Percentiles rank a stretch among this genome's conserved stretches.
Conservation (phyloP, 2,797 vertebrate species). For the Threskiornis aethiopicus region DNA sequence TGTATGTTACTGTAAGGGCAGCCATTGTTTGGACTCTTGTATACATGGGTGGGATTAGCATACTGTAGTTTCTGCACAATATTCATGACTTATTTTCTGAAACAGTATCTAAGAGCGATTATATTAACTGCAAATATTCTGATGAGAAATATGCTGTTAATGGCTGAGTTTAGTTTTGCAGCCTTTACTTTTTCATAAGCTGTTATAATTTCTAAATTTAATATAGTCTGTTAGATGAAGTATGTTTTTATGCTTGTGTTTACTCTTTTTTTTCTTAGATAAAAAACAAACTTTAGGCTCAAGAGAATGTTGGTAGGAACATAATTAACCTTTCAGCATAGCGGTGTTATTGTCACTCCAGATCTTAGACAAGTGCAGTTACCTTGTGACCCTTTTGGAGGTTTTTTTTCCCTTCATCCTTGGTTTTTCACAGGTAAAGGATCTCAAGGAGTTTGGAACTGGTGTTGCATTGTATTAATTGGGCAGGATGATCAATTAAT, state of each 20-base stretch:
- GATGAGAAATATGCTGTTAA: neutral
- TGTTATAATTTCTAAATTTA: neutral
- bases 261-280: neutral
- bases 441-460: conserved; percentile 56
- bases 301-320: neutral
- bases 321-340: conserved; percentile 39
- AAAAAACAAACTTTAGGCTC: neutral
- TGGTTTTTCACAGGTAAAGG: conserved; percentile 41
- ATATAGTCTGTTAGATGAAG: neutral
- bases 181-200: neutral
- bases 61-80: neutral
- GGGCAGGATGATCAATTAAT: conserved; percentile 78
- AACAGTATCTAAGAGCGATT: neutral
- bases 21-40: neutral
- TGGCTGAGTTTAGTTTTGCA: neutral
- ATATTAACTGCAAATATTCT: neutral
- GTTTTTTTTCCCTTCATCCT: neutral
- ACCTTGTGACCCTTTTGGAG: conserved; percentile 14
- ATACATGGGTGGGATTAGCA: neutral
- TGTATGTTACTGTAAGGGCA: neutral
- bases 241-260: neutral
- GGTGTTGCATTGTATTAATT: conserved; percentile 67
- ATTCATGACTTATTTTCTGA: neutral
- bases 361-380: neutral
- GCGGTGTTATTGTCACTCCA: neutral